phyloP scores from a whole-genome alignment of 2,888 invertebrate species.

The Perithous albicinctus region DNA sequence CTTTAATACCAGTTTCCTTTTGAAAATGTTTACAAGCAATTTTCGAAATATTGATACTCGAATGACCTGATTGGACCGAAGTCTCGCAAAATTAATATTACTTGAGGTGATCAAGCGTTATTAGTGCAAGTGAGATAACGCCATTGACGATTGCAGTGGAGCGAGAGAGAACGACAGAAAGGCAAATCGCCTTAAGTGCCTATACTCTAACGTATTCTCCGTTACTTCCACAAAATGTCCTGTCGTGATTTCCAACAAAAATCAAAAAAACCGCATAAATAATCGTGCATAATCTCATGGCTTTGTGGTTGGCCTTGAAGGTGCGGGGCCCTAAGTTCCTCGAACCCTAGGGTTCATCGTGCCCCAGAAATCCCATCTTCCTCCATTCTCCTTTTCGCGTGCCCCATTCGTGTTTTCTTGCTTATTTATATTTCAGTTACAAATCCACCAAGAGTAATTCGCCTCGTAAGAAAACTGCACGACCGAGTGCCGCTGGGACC shows the following conservation, averaged over 20 bases:
- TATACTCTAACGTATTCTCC: not conserved
- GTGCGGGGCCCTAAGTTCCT: slow-evolving; percentile 77
- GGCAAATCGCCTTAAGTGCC: no score
- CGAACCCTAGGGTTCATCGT: slow-evolving; percentile 76
- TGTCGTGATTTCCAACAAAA: no score
- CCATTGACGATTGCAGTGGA: no score
- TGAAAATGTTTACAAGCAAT: no score
- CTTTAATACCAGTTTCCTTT: no score
- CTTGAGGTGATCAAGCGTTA: no score
- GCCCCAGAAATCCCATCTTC: slow-evolving; percentile 48
- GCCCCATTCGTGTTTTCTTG: slow-evolving; percentile 58
- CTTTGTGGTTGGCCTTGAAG: slow-evolving; percentile 80
- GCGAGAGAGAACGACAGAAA: no score
- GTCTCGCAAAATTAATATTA: no score
- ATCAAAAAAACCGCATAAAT: slow-evolving; percentile 73
- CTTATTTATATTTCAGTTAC: slow-evolving; percentile 24
- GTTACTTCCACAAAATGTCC: slow-evolving; percentile 5
- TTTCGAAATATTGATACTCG: no score
- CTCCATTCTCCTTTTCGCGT: not conserved
- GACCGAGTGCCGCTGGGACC: not conserved
- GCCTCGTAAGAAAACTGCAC: slow-evolving; percentile 1
- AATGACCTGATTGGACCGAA: no score
- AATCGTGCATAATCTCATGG: slow-evolving; percentile 74
- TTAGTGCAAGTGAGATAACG: no score
- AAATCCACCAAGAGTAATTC: not conserved